These are phyloP conservation scores for Formica aserva DNA, from an alignment of 2,888 invertebrate genomes.

Conservation along the genomic window DNA sequence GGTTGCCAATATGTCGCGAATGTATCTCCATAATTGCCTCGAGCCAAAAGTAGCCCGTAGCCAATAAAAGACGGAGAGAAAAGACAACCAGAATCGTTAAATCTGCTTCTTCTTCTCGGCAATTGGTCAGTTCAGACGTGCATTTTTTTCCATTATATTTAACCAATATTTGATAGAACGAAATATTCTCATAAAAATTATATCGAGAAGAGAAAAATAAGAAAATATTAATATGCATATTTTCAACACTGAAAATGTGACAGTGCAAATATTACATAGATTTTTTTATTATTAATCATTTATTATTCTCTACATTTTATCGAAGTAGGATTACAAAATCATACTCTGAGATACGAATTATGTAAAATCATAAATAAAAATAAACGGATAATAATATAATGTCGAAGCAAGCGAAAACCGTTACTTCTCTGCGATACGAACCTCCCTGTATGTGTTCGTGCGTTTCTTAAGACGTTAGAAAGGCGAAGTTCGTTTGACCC, in stretches of 20 bases:
- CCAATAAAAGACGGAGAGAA: constrained; percentile 80
- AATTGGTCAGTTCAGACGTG: constrained; percentile 39
- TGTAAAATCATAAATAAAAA: neutral
- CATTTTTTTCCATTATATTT: neutral
- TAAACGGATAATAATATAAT: constrained; percentile 3
- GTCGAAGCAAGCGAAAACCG: constrained; percentile 68
- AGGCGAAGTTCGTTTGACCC: constrained; percentile 72
- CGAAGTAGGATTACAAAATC: neutral
- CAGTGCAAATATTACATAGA: neutral
- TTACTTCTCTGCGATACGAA: constrained; percentile 75
- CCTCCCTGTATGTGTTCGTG: constrained; percentile 59
- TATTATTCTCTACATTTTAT: neutral
- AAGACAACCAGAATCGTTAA: constrained; percentile 64
- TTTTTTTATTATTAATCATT: constrained; percentile 3
- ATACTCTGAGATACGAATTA: neutral
- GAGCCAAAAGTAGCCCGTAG: constrained; percentile 77
- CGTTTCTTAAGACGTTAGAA: constrained; percentile 82
- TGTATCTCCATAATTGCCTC: constrained; percentile 83
- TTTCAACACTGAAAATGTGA: neutral
- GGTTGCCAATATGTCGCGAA: constrained; percentile 84
- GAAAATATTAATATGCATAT: neutral
- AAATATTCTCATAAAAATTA: neutral
- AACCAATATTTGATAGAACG: neutral
- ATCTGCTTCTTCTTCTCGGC: constrained; percentile 64
- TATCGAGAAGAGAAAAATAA: neutral